phyloP scores from a whole-genome alignment of 2,888 invertebrate genomes.

The Gastracanthus pulcherrimus region DNA sequence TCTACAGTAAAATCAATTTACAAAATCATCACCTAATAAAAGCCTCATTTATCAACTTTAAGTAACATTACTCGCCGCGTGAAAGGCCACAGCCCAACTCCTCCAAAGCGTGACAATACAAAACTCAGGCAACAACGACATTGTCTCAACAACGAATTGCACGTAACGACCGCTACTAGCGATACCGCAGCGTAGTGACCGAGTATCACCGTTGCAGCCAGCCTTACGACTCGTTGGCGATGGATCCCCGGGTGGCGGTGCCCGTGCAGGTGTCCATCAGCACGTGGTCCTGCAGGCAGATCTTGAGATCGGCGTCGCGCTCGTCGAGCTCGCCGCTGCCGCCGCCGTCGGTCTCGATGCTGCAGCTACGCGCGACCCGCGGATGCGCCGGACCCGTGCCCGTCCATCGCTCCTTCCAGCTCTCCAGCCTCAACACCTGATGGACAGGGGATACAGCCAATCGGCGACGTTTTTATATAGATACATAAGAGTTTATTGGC shows the following conservation, averaged over 20 bases:
- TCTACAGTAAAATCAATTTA: too few relatives aligned
- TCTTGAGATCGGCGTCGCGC: slow-evolving; percentile 77
- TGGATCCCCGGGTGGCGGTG: neutral
- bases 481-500: neutral
- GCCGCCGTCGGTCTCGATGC: slow-evolving; percentile 76
- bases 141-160: neutral
- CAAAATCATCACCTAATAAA: neutral
- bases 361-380: slow-evolving; percentile 71
- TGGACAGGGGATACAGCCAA: too few relatives aligned
- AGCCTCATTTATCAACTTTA: too few relatives aligned
- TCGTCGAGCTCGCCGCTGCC: slow-evolving; percentile 78
- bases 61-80: too few relatives aligned
- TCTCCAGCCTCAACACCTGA: slow-evolving; percentile 87
- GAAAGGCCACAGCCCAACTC: too few relatives aligned
- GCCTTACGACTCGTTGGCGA: slow-evolving; percentile 47
- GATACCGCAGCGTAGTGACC: too few relatives aligned
- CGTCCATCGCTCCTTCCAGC: slow-evolving; percentile 79
- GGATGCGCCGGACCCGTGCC: slow-evolving; percentile 66
- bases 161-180: slow-evolving; percentile 3
- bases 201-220: neutral
- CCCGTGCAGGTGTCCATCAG: slow-evolving; percentile 55
- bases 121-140: neutral
- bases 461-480: neutral
- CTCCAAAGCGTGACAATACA: too few relatives aligned
- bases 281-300: slow-evolving; percentile 74